Evolutionary conservation across 2,888 invertebrate species (phyloP).

Genomic region (Lucinisca nassula): DNA sequence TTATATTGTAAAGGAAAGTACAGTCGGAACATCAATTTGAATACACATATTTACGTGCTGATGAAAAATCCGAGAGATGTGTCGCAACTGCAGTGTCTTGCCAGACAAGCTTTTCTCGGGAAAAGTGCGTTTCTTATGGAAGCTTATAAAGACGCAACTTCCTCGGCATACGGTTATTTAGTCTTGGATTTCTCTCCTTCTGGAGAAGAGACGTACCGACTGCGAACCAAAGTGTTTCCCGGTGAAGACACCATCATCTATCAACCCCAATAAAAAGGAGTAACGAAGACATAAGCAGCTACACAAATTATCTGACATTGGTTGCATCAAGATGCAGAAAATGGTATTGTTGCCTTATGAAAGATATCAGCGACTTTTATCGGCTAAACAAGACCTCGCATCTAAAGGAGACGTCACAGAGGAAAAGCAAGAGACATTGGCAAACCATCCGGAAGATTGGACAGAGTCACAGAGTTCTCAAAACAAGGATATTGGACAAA

Average conservation of each 20-base stretch:
- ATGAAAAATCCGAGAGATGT: slow-evolving; percentile 40
- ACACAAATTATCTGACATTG: not conserved
- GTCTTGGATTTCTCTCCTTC: slow-evolving; percentile 55
- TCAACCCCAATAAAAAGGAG: slow-evolving; percentile 32
- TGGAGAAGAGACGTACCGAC: slow-evolving; percentile 33
- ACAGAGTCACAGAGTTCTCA: too few species aligned
- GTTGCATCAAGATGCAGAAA: slow-evolving; percentile 17
- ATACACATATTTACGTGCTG: slow-evolving; percentile 44
- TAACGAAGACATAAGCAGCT: too few species aligned
- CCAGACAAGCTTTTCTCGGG: slow-evolving; percentile 57
- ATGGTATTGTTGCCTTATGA: slow-evolving; percentile 22
- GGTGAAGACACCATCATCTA: too few species aligned
- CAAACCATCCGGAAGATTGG: too few species aligned
- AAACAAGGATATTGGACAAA: too few species aligned
- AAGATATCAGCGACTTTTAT: slow-evolving; percentile 11
- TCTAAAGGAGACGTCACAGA: too few species aligned
- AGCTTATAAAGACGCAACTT: slow-evolving; percentile 61
- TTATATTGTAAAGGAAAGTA: slow-evolving; percentile 58
- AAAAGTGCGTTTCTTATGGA: slow-evolving; percentile 35
- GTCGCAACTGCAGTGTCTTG: slow-evolving; percentile 55
- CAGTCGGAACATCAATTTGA: slow-evolving; percentile 50
- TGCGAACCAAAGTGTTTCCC: slow-evolving; percentile 46
- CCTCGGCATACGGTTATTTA: slow-evolving; percentile 53
- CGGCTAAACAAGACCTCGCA: too few species aligned
- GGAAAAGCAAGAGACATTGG: too few species aligned